A percentile compares a stretch with the other conserved stretches of the same genome.
These are phyloP conservation scores for Rallus crepitans DNA, from an alignment of 2,797 vertebrate genomes.

Conservation along the genomic window DNA sequence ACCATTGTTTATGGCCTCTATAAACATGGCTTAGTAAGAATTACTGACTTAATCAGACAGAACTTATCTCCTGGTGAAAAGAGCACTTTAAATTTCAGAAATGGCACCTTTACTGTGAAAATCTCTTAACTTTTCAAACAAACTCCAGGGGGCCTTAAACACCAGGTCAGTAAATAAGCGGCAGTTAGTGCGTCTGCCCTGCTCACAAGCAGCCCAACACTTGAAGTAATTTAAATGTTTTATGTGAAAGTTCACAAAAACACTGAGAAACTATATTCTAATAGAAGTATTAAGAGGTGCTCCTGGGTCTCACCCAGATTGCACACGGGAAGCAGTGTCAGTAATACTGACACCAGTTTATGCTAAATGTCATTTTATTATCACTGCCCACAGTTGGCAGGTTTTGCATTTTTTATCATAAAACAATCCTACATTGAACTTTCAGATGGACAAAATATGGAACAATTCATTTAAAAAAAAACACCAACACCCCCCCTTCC, in stretches of 20 bases:
- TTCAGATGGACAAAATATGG: background rate
- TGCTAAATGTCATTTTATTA: background rate
- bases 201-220: constrained; percentile 49
- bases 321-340: background rate
- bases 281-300: background rate
- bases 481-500: background rate
- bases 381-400: background rate
- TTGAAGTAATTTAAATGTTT: constrained; percentile 11
- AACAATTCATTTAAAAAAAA: background rate
- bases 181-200: constrained; percentile 54
- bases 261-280: constrained; percentile 45
- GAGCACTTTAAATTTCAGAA: constrained; percentile 84
- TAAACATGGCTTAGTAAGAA: constrained; percentile 86
- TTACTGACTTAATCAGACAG: constrained; percentile 84
- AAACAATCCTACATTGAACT: background rate
- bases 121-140: constrained; percentile 84
- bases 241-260: constrained; percentile 50
- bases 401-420: background rate
- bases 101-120: constrained; percentile 82
- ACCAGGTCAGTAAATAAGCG: constrained; percentile 78
- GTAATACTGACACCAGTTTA: background rate
- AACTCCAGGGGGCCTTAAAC: constrained; percentile 82
- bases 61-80: constrained; percentile 83
- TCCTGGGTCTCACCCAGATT: background rate
- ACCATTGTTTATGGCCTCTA: constrained; percentile 83